Base-by-base conservation (phyloP, 2,113 vertebrate species). In the Pangasianodon hypophthalmus region DNA sequence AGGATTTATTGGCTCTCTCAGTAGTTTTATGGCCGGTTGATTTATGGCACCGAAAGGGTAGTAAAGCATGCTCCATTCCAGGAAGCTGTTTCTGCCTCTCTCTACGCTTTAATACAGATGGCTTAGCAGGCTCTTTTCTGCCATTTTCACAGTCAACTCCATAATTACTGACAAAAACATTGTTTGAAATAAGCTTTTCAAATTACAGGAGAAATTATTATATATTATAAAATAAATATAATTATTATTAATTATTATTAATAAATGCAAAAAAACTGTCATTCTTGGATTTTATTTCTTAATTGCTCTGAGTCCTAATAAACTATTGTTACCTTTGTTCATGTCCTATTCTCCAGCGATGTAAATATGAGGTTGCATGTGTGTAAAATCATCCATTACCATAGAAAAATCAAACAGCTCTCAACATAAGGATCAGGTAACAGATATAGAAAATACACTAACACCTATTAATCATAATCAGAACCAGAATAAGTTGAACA, bases 71-170 rank as follows among this genome's bases (percentile, higher is more conserved):
- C 0, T 24, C 50, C 67, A 56, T 73, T 54, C 67, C 85, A 54
- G 67, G 85, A 86, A 52, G 85, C 85, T 26, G 32, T 73, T 85
- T 85, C 84, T 73, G 48, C 85, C 67, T 87, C 21, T 87, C 21
- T 87, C 50, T 18, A 6, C 18, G 2, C 58, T 73, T 56, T 75
- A 87, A 75, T 41, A 37, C 64, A 86, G 46, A 52, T 54, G 19
- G 24, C 54, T 48, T 50, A 60, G 64, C 32, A 41, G 54, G 71
- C 52, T 26, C 13, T 54, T 26, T 85, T 54, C 41, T 83, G 84
- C 86, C 91, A 85, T 54, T 52, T 50, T 19, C 79, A 52, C 26
- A 46, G 24, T 18, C 48, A 80, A 26, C 26, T n/a, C 13, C 48
- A 81, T 6, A 48, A 81, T 79, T 26, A 81, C 1, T 6, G 2